Evolutionary conservation across 2,113 vertebrate species (phyloP).

Genomic region (Tinamus guttatus): DNA sequence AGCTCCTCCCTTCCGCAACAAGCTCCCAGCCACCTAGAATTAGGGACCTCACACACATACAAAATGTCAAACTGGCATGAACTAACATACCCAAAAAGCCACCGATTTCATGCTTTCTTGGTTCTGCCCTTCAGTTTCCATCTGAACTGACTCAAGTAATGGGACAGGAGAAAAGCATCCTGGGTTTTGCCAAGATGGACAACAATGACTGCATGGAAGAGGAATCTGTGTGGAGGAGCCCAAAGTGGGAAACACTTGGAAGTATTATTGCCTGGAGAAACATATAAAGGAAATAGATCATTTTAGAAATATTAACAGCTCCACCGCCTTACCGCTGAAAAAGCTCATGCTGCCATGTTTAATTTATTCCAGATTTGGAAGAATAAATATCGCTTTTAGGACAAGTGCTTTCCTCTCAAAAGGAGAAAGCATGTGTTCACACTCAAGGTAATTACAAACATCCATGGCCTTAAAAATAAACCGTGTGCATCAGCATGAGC

Average conservation of each 20-base stretch:
- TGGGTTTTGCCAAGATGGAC: neutral
- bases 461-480: neutral
- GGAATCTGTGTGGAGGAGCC: neutral
- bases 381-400: constrained; percentile 49
- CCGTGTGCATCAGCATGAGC: neutral
- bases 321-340: neutral
- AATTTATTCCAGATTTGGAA: constrained; percentile 54
- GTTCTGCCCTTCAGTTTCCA: neutral
- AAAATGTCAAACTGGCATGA: neutral
- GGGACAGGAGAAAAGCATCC: neutral
- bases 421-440: constrained; percentile 54
- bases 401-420: constrained; percentile 10
- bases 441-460: constrained; percentile 50
- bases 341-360: neutral
- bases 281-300: constrained; percentile 3
- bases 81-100: too few relatives aligned
- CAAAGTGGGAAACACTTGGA: constrained; percentile 24
- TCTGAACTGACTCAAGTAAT: neutral
- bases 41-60: fast-evolving
- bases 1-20: neutral
- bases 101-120: neutral
- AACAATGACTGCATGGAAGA: neutral
- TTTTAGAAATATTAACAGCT: constrained; percentile 48
- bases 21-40: neutral
- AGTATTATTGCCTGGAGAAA: neutral